Evolutionary conservation across 2,888 invertebrate genomes (phyloP), one percentile per base, ranked within the genome.

Genomic region (Prosopocoilus inquinatus): DNA sequence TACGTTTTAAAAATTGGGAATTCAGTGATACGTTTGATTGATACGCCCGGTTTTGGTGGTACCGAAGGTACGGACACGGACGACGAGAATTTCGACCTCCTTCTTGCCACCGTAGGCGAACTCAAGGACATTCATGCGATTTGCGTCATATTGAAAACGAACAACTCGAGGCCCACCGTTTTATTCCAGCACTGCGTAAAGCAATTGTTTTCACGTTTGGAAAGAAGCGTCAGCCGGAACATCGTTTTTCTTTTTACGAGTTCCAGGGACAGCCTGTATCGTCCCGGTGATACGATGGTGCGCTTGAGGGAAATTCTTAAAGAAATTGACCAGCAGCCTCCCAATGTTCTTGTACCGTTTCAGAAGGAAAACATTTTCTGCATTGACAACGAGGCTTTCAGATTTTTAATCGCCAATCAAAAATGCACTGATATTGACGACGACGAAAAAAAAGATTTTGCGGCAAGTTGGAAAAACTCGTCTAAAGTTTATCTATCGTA

Each of bases 11-110:
- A 33, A 9, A 35, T 44, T 3, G 46, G 46, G 1, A 39, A 45
- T n/a, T n/a, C 41, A 0, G 11, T 20, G 16, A 50, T 57, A 16
- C 36, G 49, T n/a, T 15, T 57, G 2, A 60, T 62, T 3, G 62
- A 62, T 28, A 62, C 62, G 0, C 62, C 62, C 0, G 60, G 62
- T 2, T 56, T 60, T 16, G 59, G 67, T 1, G 71, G 70, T 46
- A 68, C 68, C 2, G 60, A 67, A 16, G 72, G 71, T 1, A 57
- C 60, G 3, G 56, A 60, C 28, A 58, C 66, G 33, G 69, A 70
- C 47, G 58, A 68, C 28, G 48, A 53, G 9, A 72, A 72, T 47
- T 71, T 68, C 53, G 71, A 72, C 47, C 66, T 67, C 32, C 67
- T 73, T 32, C 57, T 62, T 8, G 28, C 11, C 1, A 50, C 46